Evolutionary conservation across 2,888 invertebrate genomes (phyloP), one percentile per base, ranked within the genome.

Genomic region (Epirrhoe alternata): DNA sequence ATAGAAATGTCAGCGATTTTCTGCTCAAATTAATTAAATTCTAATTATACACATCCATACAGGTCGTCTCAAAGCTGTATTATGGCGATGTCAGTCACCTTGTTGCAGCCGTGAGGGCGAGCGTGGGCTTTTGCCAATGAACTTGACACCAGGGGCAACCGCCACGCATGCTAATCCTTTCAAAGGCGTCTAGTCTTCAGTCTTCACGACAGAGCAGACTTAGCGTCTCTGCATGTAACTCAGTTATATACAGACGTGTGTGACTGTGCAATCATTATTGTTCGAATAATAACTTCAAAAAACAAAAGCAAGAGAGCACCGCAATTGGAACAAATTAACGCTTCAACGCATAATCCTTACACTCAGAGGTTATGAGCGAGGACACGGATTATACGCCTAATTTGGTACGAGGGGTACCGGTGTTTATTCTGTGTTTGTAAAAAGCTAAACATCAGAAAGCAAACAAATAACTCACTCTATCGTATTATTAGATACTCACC

Each of bases 101-200:
- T 82, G 80, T 58, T 79, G 77, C 77, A 80, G 75, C 74, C 79
- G 79, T 80, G 87, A 84, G 81, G 84, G 83, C 87, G 86, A 82
- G 89, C 89, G 90, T 91, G 87, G 88, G 88, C 74, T 76, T 74
- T 86, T 84, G 87, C 84, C 90, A 92, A 86, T 93, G 90, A 93
- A 91, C 91, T 92, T 91, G 89, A 86, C 81, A 78, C 73, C 74
- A 74, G 71, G 75, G 74, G 73, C 75, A 76, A 76, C 71, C 77
- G 80, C 78, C 70, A 71, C 80, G 83, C 83, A 86, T 85, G 82
- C 81, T 86, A 86, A 88, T 86, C 84, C 84, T 83, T 77, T 78
- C 74, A 72, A 72, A 71, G 69, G 64, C 74, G 56, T 71, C 70
- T 71, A 72, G 61, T 62, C 62, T 61, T 70, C 50, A 71, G 60